Base-by-base conservation (phyloP, 2,888 invertebrate species). In the Aspidiotus rigidus region DNA sequence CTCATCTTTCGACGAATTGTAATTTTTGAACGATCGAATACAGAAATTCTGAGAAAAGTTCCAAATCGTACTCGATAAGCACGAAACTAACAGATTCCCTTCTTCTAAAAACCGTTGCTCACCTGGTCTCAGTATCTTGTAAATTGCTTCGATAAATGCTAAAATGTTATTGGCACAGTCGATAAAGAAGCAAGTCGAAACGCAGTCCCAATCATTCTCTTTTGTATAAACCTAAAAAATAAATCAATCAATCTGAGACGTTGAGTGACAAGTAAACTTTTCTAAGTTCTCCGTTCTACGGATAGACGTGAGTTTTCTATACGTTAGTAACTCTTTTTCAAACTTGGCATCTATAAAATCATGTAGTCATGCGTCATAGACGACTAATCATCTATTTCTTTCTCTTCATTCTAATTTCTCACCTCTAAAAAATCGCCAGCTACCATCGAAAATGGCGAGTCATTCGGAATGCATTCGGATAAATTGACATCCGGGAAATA, bases 81-180 rank as follows among this genome's bases (percentile, higher is more conserved):
- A 28, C 28, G 5, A 28, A 28, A 28, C 28, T 28, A 28, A 28
- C 5, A 28, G 28, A 28, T 28, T 28, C 5, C 5, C 28, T 28
- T 28, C 28, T 5, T 28, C n/a, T 28, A 28, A 28, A 28, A 28
- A 28, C 1, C 28, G 28, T 28, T 28, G 28, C 28, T 80, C 80
- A 72, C 83, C 96, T 0, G 94, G 93, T 77, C 89, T 90, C 8
- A 99, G 79, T 74, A 97, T 92, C 75, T 85, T 84, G 79, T 87
- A 90, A 77, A 98, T 97, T 62, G 89, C 86, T 80, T 97, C 94
- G 44, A 99, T 87, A 76, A 97, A 98, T 75, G 90, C 89, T 6
- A 97, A 88, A 16, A 98, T 88, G 78, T 99, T 99, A 71, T 92
- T 90, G 0, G 97, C 97, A 76, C 99, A 99, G 80, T 99, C 99